Evolutionary conservation across 2,888 invertebrate species (phyloP).

Genomic region (Rhabditophanes sp.): DNA sequence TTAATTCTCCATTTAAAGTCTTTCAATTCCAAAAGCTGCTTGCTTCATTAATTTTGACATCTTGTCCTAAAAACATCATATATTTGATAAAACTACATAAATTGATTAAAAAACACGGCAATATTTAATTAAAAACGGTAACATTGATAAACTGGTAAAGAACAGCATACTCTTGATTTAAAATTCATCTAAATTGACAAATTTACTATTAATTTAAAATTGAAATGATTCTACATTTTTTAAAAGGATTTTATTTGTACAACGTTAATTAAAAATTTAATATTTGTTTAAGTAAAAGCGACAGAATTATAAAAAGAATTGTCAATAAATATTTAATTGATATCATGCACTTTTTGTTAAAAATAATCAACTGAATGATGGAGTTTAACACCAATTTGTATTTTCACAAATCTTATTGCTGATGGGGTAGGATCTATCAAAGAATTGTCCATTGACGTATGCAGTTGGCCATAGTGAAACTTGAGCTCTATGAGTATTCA

Average conservation of each 20-base stretch:
- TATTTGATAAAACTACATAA: no score
- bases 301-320: background rate
- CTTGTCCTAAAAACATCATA: no score
- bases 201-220: no score
- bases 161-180: no score
- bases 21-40: no score
- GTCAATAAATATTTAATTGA: background rate
- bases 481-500: constrained; percentile 39
- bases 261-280: background rate
- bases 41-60: no score
- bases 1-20: no score
- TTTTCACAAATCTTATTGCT: constrained; percentile 33
- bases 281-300: constrained; percentile 2
- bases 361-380: no score
- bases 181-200: no score
- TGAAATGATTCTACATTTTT: background rate
- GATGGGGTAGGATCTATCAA: constrained; percentile 39
- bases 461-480: constrained; percentile 41
- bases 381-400: constrained; percentile 29
- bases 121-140: no score
- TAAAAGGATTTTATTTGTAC: constrained; percentile 1
- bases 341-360: constrained; percentile 1
- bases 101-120: no score
- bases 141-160: no score
- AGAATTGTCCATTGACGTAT: constrained; percentile 42